A percentile compares a stretch with the other conserved stretches of the same genome.
Conservation (phyloP, 2,797 vertebrate species). For the Eulemur rubriventer region DNA sequence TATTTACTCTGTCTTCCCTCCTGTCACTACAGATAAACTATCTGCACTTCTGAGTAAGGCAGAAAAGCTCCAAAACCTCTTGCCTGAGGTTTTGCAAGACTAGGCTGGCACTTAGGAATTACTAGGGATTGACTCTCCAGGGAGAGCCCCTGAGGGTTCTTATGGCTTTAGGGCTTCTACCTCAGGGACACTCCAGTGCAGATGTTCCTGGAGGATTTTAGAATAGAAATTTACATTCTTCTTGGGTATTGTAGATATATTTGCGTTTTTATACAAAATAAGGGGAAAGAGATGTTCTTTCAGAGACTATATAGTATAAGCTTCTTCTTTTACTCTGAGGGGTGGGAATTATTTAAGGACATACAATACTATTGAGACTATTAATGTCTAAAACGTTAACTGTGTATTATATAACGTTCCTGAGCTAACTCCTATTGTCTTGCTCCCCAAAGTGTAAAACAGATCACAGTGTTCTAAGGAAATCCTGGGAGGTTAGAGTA, state of each 20-base stretch:
- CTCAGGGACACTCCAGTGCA: not conserved
- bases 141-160: not conserved
- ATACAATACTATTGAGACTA: not conserved
- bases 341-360: not conserved
- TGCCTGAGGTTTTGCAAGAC: not conserved
- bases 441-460: not conserved
- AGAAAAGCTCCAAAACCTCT: not conserved
- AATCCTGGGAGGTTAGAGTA: not conserved
- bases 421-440: not conserved
- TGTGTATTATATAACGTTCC: not conserved
- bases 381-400: not conserved
- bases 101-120: not conserved
- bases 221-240: not conserved
- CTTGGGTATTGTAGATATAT: not conserved
- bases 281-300: not conserved
- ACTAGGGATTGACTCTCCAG: not conserved
- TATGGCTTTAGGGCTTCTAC: not conserved
- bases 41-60: not conserved
- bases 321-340: not conserved
- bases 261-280: not conserved
- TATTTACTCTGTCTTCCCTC: not conserved
- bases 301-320: too few species aligned
- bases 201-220: not conserved
- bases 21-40: not conserved
- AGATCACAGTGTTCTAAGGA: not conserved